Base-by-base conservation (phyloP, 2,113 vertebrate species). In the Catharus minimus region DNA sequence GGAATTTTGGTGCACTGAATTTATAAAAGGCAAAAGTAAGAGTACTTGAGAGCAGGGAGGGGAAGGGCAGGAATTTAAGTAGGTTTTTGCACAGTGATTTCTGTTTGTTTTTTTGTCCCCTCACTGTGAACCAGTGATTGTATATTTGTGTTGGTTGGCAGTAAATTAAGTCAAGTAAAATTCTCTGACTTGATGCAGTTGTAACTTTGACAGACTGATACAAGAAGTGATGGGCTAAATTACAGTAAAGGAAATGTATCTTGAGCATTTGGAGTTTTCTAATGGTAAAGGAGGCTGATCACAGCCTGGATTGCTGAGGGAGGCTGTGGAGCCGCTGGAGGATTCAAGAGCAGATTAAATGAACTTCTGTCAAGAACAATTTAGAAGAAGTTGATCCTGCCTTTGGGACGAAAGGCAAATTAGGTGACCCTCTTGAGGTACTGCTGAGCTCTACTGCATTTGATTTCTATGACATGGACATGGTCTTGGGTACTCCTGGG, bases 301-400 rank as follows among this genome's bases (percentile, higher is more conserved):
- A 76, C 66, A 72, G 62, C 22, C 32, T 79, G 67, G 32, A 72
- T 85, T 92, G 93, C 66, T 85, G 57, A 91, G 89, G 71, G 78
- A 93, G 64, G 32, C 66, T n/a, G 12, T 12, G 26, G 77, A 87
- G 85, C 23, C 3, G 0, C 83, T 83, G 53, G 88, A 90, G 91
- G 91, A 93, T 92, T 95, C 92, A 92, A 86, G 64, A 94, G 36
- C 62, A 90, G 92, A 96, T 95, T 93, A 93, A 95, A 94, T 89
- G 87, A 87, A 92, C 84, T 94, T 92, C 81, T 85, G 91, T 94
- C 93, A 93, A 92, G 84, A 92, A 68, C 87, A 85, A 76, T 93
- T 95, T 96, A 61, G 81, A 84, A 88, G 68, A 86, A 87, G 58
- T 87, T 91, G 93, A 92, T 92, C 94, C 81, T 91, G 66, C 93